Evolutionary conservation across 2,888 invertebrate species (phyloP).

Genomic region (Dicyrtomina minuta): DNA sequence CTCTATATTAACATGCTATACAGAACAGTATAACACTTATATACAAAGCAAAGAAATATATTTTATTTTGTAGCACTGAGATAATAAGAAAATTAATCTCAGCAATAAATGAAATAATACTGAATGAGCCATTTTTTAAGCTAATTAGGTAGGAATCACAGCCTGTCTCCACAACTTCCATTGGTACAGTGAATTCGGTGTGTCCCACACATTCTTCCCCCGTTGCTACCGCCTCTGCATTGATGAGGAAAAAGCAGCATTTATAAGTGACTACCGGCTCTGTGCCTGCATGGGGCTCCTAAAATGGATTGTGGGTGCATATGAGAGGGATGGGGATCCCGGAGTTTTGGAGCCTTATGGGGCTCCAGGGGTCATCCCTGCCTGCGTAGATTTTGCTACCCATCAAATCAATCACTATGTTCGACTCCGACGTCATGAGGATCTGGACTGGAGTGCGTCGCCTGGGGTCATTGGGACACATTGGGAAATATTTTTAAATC

Average conservation of each 20-base stretch:
- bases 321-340: conserved; percentile 61
- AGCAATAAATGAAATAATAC: not conserved
- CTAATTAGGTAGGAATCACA: conserved; percentile 70
- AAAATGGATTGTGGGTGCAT: conserved; percentile 70
- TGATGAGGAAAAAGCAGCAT: conserved; percentile 77
- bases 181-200: conserved; percentile 80
- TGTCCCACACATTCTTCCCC: conserved; percentile 78
- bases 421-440: conserved; percentile 63
- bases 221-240: conserved; percentile 81
- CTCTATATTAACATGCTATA: not conserved
- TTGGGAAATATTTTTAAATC: conserved; percentile 81
- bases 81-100: not conserved
- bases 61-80: not conserved
- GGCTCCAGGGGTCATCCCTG: conserved; percentile 33
- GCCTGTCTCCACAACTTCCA: conserved; percentile 76
- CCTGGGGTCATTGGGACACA: conserved; percentile 64
- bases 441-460: conserved; percentile 61
- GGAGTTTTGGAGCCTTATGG: conserved; percentile 55
- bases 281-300: conserved; percentile 83
- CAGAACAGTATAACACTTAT: not conserved
- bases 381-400: conserved; percentile 73
- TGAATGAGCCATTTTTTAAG: not conserved
- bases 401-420: conserved; percentile 68
- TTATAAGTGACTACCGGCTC: conserved; percentile 83
- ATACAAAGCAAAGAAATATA: not conserved